These are phyloP conservation scores for Alethe castanea DNA, from an alignment of 2,113 vertebrate species.

Conservation along the genomic window DNA sequence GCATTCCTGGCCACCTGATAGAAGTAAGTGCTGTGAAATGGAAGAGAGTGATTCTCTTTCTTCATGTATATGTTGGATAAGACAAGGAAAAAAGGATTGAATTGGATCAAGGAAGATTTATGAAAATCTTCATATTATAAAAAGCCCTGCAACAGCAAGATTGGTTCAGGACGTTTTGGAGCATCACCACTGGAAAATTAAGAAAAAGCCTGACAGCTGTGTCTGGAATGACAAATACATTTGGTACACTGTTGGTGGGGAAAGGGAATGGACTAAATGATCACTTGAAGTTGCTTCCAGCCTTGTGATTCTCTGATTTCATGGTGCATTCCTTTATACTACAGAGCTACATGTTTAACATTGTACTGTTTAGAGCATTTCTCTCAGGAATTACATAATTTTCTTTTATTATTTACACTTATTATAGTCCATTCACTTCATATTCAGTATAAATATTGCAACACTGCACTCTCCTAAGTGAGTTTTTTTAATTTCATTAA, in stretches of 20 bases:
- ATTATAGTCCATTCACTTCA: background rate
- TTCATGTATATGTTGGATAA: background rate
- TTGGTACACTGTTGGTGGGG: background rate
- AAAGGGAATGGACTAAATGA: background rate
- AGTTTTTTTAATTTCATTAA: background rate
- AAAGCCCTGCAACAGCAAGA: background rate
- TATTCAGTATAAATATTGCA: background rate
- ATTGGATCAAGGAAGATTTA: background rate
- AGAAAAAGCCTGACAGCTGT: background rate
- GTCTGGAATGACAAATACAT: background rate
- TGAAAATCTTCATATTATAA: background rate
- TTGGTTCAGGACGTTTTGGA: background rate
- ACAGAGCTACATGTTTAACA: background rate
- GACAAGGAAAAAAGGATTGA: background rate
- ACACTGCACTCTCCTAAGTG: background rate
- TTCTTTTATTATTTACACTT: slow-evolving; percentile 19
- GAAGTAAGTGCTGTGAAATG: background rate
- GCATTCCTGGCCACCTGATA: background rate
- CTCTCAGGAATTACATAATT: background rate
- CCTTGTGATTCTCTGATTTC: background rate
- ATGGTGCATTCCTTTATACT: background rate
- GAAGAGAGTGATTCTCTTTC: background rate
- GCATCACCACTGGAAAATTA: background rate
- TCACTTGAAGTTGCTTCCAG: background rate
- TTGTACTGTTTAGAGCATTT: background rate